Conservation (phyloP, 2,888 invertebrate genomes). For the Sphinx pinastri region DNA sequence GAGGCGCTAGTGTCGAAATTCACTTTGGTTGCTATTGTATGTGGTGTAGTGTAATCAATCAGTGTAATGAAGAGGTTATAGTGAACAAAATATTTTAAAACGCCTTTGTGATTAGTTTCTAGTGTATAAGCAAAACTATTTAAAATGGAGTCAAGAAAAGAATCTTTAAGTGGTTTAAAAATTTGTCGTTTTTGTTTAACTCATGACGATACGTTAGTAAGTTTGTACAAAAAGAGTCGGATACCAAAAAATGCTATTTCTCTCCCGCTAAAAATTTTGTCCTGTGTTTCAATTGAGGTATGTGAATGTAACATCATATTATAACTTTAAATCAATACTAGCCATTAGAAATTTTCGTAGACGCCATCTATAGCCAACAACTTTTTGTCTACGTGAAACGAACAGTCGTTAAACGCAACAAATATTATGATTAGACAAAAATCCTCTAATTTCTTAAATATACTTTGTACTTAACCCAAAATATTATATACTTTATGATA, state of each 20-base stretch:
- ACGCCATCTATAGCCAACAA: slow-evolving; percentile 27
- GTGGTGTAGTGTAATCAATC: slow-evolving; percentile 38
- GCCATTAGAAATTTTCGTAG: background rate
- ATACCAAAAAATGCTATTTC: slow-evolving; percentile 85
- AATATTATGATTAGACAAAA: background rate
- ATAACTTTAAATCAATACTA: slow-evolving; percentile 19
- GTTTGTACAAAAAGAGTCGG: slow-evolving; percentile 86
- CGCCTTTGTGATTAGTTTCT: slow-evolving; percentile 35
- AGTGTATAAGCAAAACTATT: slow-evolving; percentile 37
- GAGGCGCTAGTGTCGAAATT: slow-evolving; percentile 57
- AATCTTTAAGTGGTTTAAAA: slow-evolving; percentile 85
- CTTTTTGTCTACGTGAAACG: slow-evolving; percentile 27
- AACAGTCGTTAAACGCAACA: slow-evolving; percentile 2
- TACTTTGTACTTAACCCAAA: background rate
- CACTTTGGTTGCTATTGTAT: slow-evolving; percentile 35
- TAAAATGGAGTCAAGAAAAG: slow-evolving; percentile 85
- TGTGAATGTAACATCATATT: background rate
- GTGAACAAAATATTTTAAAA: slow-evolving; percentile 45
- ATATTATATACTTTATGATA: background rate
- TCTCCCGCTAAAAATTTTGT: slow-evolving; percentile 89
- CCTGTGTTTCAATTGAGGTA: slow-evolving; percentile 91
- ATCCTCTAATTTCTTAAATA: too few species aligned
- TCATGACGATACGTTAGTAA: slow-evolving; percentile 85
- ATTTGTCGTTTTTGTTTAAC: slow-evolving; percentile 90
- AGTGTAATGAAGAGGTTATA: slow-evolving; percentile 60